A percentile compares a stretch with the other conserved stretches of the same genome.
These are phyloP conservation scores for Thecocarcelia acutangulata DNA, from an alignment of 2,888 invertebrate species.

Conservation along the genomic window DNA sequence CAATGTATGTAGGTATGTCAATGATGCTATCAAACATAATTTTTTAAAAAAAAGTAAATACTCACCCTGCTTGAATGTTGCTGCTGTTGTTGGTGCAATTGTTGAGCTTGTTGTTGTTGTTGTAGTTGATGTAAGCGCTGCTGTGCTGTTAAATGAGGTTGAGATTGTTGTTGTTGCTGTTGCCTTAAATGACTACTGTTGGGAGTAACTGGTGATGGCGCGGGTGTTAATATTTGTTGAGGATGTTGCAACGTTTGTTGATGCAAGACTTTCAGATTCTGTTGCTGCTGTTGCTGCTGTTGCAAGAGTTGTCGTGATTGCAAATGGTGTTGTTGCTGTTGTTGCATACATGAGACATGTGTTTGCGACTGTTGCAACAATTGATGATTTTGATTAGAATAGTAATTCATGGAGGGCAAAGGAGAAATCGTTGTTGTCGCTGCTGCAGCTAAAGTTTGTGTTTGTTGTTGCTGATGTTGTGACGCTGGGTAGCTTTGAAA, in stretches of 20 bases:
- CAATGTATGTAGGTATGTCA: too few relatives aligned
- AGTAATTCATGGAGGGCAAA: slow-evolving; percentile 68
- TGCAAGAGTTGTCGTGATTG: slow-evolving; percentile 34
- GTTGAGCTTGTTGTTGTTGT: slow-evolving; percentile 57
- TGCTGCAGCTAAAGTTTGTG: slow-evolving; percentile 42
- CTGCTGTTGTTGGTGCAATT: slow-evolving; percentile 66
- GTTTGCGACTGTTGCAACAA: slow-evolving; percentile 51
- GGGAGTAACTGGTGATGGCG: slow-evolving; percentile 51
- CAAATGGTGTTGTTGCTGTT: slow-evolving; percentile 36
- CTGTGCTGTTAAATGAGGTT: slow-evolving; percentile 63
- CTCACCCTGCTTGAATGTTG: slow-evolving; percentile 69
- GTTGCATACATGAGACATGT: slow-evolving; percentile 42
- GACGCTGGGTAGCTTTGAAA: slow-evolving; percentile 62
- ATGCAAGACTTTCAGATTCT: slow-evolving; percentile 55
- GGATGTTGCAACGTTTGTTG: slow-evolving; percentile 60
- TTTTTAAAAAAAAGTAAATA: too few relatives aligned
- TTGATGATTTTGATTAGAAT: slow-evolving; percentile 60
- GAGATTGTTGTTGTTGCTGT: slow-evolving; percentile 58
- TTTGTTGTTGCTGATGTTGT: slow-evolving; percentile 68
- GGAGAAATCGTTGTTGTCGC: slow-evolving; percentile 71
- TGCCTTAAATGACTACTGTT: slow-evolving; percentile 57
- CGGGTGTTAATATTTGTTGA: slow-evolving; percentile 65
- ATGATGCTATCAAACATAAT: too few relatives aligned
- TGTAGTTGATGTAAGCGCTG: slow-evolving; percentile 67
- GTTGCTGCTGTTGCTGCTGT: slow-evolving; percentile 65